Conservation (phyloP, 2,797 vertebrate species). For the Premnoplex brunnescens region DNA sequence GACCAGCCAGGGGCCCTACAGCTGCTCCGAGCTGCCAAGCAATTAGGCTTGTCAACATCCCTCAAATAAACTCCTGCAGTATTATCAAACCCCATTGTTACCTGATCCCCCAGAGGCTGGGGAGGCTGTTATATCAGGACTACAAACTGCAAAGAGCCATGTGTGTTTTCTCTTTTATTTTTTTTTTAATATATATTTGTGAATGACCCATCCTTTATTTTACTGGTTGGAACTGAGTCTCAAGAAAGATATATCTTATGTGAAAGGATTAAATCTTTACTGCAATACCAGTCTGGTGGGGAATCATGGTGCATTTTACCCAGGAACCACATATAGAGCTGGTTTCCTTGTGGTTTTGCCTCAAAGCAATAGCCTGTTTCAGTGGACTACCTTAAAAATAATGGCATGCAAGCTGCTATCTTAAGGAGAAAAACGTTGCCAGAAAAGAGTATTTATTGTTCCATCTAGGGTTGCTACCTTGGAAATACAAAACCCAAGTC, state of each 20-base stretch:
- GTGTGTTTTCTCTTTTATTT: conserved; percentile 5
- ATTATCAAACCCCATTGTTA: conserved; percentile 72
- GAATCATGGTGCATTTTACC: neutral
- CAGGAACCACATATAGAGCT: neutral
- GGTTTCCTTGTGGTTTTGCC: neutral
- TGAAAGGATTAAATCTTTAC: conserved; percentile 8
- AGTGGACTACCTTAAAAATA: conserved; percentile 52
- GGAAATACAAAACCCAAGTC: conserved; percentile 61
- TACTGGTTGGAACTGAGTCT: neutral
- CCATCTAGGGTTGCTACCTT: conserved; percentile 46
- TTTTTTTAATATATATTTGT: neutral
- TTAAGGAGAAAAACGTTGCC: conserved; percentile 39
- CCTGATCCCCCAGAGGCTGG: conserved; percentile 60
- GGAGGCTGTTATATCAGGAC: conserved; percentile 49
- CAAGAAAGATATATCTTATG: conserved; percentile 25
- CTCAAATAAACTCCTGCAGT: conserved; percentile 68
- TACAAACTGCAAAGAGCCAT: conserved; percentile 51
- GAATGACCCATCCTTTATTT: conserved; percentile 30
- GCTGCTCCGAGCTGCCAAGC: conserved; percentile 64
- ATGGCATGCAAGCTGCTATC: conserved; percentile 32
- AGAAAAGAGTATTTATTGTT: conserved; percentile 58
- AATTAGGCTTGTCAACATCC: conserved; percentile 73
- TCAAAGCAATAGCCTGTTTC: neutral
- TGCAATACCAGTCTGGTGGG: neutral
- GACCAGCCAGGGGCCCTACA: conserved; percentile 66